phyloP scores from a whole-genome alignment of 2,797 vertebrate genomes.

The Leptoclinus maculatus region DNA sequence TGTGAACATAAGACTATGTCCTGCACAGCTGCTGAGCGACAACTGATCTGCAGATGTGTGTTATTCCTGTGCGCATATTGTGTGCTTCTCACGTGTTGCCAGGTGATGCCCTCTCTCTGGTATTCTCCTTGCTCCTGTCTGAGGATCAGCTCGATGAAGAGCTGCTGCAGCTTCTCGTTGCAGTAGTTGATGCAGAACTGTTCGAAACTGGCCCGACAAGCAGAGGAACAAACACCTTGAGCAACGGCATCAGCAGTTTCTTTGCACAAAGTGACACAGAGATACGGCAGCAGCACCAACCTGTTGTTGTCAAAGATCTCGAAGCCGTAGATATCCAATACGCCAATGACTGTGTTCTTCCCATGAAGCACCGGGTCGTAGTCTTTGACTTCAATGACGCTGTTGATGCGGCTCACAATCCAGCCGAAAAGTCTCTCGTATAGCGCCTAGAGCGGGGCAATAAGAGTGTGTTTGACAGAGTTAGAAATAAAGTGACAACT shows the following conservation, averaged over 20 bases:
- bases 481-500: not conserved
- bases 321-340: slow-evolving; percentile 95
- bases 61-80: not conserved
- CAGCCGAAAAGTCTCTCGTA: slow-evolving; percentile 94
- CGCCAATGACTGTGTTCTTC: slow-evolving; percentile 94
- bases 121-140: slow-evolving; percentile 93
- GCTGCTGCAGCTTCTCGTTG: slow-evolving; percentile 98
- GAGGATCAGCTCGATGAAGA: slow-evolving; percentile 98
- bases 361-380: slow-evolving; percentile 89
- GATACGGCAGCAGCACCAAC: slow-evolving; percentile 31
- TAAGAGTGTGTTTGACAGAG: not conserved
- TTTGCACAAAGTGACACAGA: not conserved
- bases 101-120: slow-evolving; percentile 90
- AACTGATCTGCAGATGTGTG: not conserved
- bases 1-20: not conserved
- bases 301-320: slow-evolving; percentile 96
- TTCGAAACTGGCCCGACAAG: slow-evolving; percentile 85
- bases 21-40: not conserved
- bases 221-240: slow-evolving; percentile 31
- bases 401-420: slow-evolving; percentile 91
- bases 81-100: slow-evolving; percentile 84
- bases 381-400: slow-evolving; percentile 86
- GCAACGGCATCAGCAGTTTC: not conserved
- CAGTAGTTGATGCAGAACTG: slow-evolving; percentile 99
- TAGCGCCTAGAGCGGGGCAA: slow-evolving; percentile 82